phyloP scores from a whole-genome alignment of 2,113 vertebrate genomes.

The Channa maculata region DNA sequence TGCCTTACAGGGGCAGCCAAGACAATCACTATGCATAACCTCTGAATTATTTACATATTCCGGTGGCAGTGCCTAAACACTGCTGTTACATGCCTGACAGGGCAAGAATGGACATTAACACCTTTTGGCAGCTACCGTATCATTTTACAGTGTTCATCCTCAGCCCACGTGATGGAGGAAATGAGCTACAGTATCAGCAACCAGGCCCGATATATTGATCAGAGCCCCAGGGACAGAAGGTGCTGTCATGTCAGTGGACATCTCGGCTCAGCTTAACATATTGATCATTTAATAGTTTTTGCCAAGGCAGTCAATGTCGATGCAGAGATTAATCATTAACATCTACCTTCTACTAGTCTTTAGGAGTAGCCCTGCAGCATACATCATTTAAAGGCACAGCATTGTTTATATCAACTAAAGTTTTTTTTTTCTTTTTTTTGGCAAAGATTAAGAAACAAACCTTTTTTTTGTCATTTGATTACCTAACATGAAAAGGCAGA shows the following conservation, averaged over 20 bases:
- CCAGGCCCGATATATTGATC: slow-evolving; percentile 66
- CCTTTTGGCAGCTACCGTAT: slow-evolving; percentile 43
- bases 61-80: slow-evolving; percentile 60
- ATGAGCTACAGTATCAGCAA: slow-evolving; percentile 35
- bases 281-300: slow-evolving; percentile 70
- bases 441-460: neutral
- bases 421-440: neutral
- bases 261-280: slow-evolving; percentile 57
- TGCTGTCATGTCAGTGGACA: slow-evolving; percentile 46
- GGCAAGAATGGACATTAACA: slow-evolving; percentile 49
- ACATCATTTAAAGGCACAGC: neutral
- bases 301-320: slow-evolving; percentile 59
- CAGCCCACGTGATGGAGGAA: slow-evolving; percentile 6
- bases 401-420: slow-evolving; percentile 7
- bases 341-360: slow-evolving; percentile 12
- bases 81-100: slow-evolving; percentile 46
- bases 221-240: slow-evolving; percentile 34
- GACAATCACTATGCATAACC: slow-evolving; percentile 52
- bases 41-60: slow-evolving; percentile 77
- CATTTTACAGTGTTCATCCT: slow-evolving; percentile 36
- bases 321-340: slow-evolving; percentile 47
- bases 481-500: slow-evolving; percentile 1
- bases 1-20: slow-evolving; percentile 49
- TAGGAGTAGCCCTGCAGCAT: slow-evolving; percentile 7
- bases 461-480: slow-evolving; percentile 8